Evolutionary conservation across 2,888 invertebrate genomes (phyloP), one percentile per base, ranked within the genome.

Genomic region (Stenchaetothrips biformis): DNA sequence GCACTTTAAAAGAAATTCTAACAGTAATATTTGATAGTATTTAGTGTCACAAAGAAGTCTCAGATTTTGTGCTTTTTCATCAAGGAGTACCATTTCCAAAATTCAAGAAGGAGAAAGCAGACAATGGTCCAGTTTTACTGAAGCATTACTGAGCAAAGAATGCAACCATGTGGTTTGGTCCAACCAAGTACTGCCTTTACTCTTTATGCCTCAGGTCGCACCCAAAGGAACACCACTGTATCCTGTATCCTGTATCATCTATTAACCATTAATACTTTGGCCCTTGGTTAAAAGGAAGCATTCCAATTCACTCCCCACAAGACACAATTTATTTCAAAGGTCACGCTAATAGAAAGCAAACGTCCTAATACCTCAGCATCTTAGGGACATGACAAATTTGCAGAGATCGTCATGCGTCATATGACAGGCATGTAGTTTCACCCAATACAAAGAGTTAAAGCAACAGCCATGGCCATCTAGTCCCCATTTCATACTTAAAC

Each of bases 301-400:
- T 37, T 37, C 37, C 2, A 37, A 37, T 37, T 37, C 37, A 37
- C 37, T 37, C 37, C 37, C 4, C 37, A 37, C 37, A 37, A 37
- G 37, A 37, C 37, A 37, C 37, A 37, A 37, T 37, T 37, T 37
- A 37, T 37, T 37, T 37, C 18, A 59, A 59, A 59, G 18, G 11
- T 59, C 59, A 59, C 16, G 16, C 16, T 18, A 59, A 59, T 59
- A 18, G 59, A 74, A 74, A 74, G 67, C 67, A 74, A 74, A 74
- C 67, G 25, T 74, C 25, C 25, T 74, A 74, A 25, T 74, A 25
- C 25, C 25, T 25, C 21, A 25, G n/a, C 25, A 74, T 25, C 21
- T 25, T 74, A 74, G 67, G 67, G 67, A 74, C 67, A 74, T 74
- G 67, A 74, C 67, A 74, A 74, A 74, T 74, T 74, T 74, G 25